phyloP scores from a whole-genome alignment of 2,888 invertebrate species.

The Apodemia mormo region DNA sequence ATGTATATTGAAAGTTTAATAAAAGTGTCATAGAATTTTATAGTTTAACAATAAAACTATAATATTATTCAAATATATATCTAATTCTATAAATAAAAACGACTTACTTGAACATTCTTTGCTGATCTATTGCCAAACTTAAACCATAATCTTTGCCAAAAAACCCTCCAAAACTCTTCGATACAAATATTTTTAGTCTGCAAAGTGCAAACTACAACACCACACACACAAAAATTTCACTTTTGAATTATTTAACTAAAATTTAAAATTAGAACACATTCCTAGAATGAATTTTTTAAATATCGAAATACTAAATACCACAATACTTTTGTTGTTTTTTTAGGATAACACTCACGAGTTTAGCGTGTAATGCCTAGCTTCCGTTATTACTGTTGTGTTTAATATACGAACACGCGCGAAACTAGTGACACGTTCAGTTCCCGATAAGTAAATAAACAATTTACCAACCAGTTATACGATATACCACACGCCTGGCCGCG shows the following conservation, averaged over 20 bases:
- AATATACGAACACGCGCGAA: not conserved
- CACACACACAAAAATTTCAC: not conserved
- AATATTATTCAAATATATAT: not conserved
- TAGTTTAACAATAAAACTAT: not conserved
- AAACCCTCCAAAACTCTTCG: not conserved
- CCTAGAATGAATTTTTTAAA: not conserved
- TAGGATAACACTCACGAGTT: not conserved
- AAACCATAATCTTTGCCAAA: conserved; percentile 1
- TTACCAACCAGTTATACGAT: not conserved
- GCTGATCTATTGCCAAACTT: conserved; percentile 10
- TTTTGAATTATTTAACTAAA: not conserved
- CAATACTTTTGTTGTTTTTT: not conserved
- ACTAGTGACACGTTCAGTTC: not conserved
- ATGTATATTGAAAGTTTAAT: too few relatives aligned
- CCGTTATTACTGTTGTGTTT: not conserved
- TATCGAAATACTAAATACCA: not conserved
- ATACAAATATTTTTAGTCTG: conserved; percentile 9
- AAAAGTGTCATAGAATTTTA: too few relatives aligned
- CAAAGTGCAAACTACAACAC: not conserved
- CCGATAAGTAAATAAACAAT: conserved; percentile 15
- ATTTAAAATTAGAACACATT: not conserved
- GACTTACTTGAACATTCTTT: conserved; percentile 15
- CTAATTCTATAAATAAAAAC: not conserved
- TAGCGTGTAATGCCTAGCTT: not conserved
- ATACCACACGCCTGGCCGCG: conserved; percentile 20